Conservation (phyloP, 2,797 vertebrate genomes). For the Enteromius paludinosus region DNA sequence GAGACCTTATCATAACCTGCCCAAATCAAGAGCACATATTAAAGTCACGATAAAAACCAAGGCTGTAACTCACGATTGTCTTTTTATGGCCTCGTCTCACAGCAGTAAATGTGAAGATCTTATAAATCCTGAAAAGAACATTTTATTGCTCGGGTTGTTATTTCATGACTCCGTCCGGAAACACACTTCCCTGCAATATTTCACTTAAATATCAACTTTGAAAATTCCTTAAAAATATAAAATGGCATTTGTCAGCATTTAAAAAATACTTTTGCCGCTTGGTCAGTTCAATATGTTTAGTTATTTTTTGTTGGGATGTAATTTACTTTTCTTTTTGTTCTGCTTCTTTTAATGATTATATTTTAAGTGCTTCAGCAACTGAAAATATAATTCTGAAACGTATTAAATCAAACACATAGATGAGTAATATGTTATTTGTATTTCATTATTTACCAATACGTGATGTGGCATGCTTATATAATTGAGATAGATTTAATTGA, state of each 20-base stretch:
- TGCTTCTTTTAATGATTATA: not conserved
- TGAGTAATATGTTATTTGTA: not conserved
- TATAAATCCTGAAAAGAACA: not conserved
- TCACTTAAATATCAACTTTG: not conserved
- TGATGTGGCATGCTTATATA: not conserved
- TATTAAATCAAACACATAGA: not conserved
- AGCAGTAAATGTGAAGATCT: not conserved
- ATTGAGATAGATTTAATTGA: not conserved
- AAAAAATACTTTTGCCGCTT: not conserved
- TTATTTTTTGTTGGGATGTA: not conserved
- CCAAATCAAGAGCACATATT: not conserved
- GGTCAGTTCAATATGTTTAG: not conserved
- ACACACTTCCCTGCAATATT: not conserved
- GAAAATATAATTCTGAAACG: not conserved
- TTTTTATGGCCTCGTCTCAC: not conserved
- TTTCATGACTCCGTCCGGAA: not conserved
- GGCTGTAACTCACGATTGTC: not conserved
- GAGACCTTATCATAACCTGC: not conserved
- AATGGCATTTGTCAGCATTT: not conserved
- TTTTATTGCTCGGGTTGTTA: not conserved
- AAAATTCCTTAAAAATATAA: not conserved
- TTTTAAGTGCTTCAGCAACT: not conserved
- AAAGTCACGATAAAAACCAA: not conserved
- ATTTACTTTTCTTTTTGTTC: not conserved
- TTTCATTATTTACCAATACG: not conserved